Evolutionary conservation across 2,797 vertebrate genomes (phyloP).

Genomic region (Peromyscus nudipes): DNA sequence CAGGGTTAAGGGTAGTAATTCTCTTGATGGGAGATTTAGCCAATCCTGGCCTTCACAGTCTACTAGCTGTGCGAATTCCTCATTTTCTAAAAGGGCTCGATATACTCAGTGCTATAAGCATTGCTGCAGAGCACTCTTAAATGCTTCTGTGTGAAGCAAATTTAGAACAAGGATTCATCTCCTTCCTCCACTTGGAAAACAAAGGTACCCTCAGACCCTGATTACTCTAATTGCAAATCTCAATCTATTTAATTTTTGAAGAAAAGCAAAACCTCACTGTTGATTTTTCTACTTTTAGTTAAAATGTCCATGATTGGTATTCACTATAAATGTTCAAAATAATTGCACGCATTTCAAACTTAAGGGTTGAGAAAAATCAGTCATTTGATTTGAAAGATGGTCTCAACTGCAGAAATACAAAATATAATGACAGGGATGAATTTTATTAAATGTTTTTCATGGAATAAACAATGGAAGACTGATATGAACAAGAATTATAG

Average conservation of each 20-base stretch:
- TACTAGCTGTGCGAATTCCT: conserved; percentile 30
- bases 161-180: neutral
- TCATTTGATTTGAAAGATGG: conserved; percentile 30
- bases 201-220: neutral
- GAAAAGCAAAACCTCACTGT: conserved; percentile 19
- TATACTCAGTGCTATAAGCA: conserved; percentile 32
- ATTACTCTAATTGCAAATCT: neutral
- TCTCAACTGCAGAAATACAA: conserved; percentile 44
- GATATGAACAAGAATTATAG: conserved; percentile 38
- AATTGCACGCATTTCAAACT: conserved; percentile 55
- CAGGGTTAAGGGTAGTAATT: conserved; percentile 7
- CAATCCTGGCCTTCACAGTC: conserved; percentile 56
- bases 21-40: conserved; percentile 37
- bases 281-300: conserved; percentile 53
- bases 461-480: neutral
- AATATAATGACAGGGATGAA: conserved; percentile 24
- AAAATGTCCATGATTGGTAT: neutral
- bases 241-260: conserved; percentile 28
- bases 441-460: conserved; percentile 51
- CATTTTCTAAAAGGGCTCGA: conserved; percentile 58
- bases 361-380: conserved; percentile 37
- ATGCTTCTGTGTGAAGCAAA: neutral
- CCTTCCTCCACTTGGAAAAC: conserved; percentile 67
- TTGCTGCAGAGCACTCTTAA: neutral
- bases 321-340: conserved; percentile 48